Evolutionary conservation across 2,113 vertebrate genomes (phyloP).

Genomic region (Hippocampus comes): DNA sequence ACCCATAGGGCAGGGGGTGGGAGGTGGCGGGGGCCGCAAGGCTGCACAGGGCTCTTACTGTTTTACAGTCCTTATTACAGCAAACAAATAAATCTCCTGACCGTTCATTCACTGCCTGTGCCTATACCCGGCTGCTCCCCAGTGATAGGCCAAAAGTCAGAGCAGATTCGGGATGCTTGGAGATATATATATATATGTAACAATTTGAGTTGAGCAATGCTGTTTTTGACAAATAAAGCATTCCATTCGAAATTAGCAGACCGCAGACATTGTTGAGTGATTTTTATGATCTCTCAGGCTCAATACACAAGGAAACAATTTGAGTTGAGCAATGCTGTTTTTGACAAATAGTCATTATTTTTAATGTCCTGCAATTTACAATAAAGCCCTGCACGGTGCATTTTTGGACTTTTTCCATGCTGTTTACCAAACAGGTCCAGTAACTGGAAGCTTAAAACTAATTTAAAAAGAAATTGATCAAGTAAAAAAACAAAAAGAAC

Average conservation of each 20-base stretch:
- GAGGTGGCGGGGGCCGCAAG: conserved; percentile 43
- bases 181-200: conserved; percentile 44
- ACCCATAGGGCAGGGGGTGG: conserved; percentile 72
- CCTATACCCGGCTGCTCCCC: conserved; percentile 52
- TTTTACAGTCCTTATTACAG: conserved; percentile 82
- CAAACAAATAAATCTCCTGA: conserved; percentile 82
- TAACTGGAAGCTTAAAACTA: conserved; percentile 12
- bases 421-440: conserved; percentile 28
- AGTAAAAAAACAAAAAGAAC: too few species aligned
- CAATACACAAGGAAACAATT: conserved; percentile 68
- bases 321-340: conserved; percentile 51
- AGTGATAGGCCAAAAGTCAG: conserved; percentile 66
- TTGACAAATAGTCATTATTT: conserved; percentile 63
- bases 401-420: conserved; percentile 35
- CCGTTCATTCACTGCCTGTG: conserved; percentile 73
- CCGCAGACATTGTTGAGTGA: conserved; percentile 63
- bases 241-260: conserved; percentile 64
- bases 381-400: conserved; percentile 31
- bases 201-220: too few species aligned
- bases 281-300: conserved; percentile 56
- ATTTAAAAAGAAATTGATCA: background rate
- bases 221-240: too few species aligned
- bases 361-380: conserved; percentile 66
- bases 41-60: conserved; percentile 75
- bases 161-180: conserved; percentile 59